Evolutionary conservation across 2,113 vertebrate genomes (phyloP).

Genomic region (Penelope pileata): DNA sequence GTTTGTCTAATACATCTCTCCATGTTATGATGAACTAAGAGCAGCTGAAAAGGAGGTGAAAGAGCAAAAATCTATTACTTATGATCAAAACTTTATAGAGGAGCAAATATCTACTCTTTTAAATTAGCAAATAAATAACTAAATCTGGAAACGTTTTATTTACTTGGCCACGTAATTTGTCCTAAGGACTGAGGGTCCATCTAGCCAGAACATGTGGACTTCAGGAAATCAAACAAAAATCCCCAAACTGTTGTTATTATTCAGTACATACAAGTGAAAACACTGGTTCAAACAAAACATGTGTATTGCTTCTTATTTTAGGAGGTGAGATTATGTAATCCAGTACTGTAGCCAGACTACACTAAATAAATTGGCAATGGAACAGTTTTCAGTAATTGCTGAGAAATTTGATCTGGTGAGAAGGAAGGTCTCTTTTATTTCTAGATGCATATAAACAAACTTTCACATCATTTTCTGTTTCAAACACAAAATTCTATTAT

Average conservation of each 20-base stretch:
- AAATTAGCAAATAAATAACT: neutral
- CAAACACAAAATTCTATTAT: neutral
- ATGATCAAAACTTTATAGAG: neutral
- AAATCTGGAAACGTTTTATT: neutral
- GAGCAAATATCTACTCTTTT: neutral
- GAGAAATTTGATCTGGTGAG: neutral
- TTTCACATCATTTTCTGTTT: neutral
- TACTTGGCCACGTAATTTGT: neutral
- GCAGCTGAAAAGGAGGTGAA: neutral
- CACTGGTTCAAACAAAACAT: neutral
- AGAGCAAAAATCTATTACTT: neutral
- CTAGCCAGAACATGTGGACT: neutral
- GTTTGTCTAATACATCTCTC: neutral
- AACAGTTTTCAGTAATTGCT: neutral
- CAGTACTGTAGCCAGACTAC: neutral
- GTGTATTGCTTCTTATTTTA: neutral
- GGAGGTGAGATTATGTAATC: neutral
- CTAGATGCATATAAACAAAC: neutral
- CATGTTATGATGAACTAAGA: neutral
- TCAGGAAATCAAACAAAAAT: neutral
- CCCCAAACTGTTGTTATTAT: neutral
- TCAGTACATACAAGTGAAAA: neutral
- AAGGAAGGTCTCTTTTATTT: neutral
- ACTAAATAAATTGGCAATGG: neutral
- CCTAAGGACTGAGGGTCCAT: neutral